Base-by-base conservation (phyloP, 2,888 invertebrate species). In the Brassicogethes aeneus region DNA sequence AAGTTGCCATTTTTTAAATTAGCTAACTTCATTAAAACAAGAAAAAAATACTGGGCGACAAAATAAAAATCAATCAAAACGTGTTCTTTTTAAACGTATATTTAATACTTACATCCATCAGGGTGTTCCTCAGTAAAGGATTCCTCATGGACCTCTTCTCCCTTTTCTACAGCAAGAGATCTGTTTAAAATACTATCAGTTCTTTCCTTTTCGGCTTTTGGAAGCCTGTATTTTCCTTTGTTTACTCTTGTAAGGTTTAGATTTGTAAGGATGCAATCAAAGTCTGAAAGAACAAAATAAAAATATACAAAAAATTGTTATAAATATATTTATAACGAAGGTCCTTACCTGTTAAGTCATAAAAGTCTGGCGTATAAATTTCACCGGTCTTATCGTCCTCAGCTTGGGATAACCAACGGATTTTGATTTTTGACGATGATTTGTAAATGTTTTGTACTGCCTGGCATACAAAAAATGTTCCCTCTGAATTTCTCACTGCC, bases 371-470 rank as follows among this genome's bases (percentile, higher is more conserved):
- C 44, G 84, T 84, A 70, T 89, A 92, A 2, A 85, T 78, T 66
- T 82, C 81, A 2, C 79, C 80, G 7, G 75, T 70, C 17, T 76
- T 70, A 47, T 77, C 76, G 16, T 72, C 71, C 66, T 80, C 79
- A 52, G 84, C 82, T 62, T 87, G 85, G 0, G 88, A 86, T 38
- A 92, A 70, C 93, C 93, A 93, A 59, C 90, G 83, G 56, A 93
- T 92, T 60, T 84, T 84, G 61, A 92, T 90, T 64, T 83, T 83
- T 44, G 83, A 78, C 17, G 89, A 87, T 36, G 81, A 81, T 61
- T 85, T 85, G 68, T 88, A 90, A 43, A 93, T 86, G 66, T 93
- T 92, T 70, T 92, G 91, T 70, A 86, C 79, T 1, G 90, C 80
- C 66, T 92, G 90, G 65, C 93, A 93, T 43, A 93, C 78, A 65